Percentiles rank a stretch among this genome's conserved stretches.
phyloP scores from a whole-genome alignment of 2,797 vertebrate species.

The Geotrypetes seraphini region DNA sequence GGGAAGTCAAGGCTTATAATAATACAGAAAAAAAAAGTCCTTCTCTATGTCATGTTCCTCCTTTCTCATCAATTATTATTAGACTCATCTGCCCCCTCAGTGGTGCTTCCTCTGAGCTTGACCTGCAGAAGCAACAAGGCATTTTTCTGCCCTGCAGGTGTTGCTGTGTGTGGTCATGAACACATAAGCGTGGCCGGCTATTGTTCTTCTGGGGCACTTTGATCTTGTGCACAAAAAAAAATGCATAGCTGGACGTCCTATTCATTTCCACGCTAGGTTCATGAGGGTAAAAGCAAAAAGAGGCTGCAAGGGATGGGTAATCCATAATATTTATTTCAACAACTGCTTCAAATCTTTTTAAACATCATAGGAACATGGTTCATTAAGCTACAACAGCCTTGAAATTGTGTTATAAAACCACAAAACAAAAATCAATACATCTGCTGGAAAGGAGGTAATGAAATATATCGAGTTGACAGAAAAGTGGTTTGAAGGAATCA shows the following conservation, averaged over 20 bases:
- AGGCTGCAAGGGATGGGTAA: constrained; percentile 34
- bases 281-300: constrained; percentile 12
- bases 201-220: constrained; percentile 77
- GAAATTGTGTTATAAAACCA: constrained; percentile 66
- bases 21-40: no score
- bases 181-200: constrained; percentile 60
- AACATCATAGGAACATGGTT: constrained; percentile 64
- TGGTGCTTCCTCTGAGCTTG: constrained; percentile 49
- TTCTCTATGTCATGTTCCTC: constrained; percentile 36
- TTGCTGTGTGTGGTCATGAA: constrained; percentile 56
- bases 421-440: constrained; percentile 72
- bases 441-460: constrained; percentile 55
- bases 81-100: constrained; percentile 49
- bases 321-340: constrained; percentile 69
- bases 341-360: constrained; percentile 65
- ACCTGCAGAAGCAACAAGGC: constrained; percentile 50
- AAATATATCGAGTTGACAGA: constrained; percentile 53
- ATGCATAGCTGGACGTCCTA: constrained; percentile 63
- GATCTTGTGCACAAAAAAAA: constrained; percentile 72
- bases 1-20: no score
- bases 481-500: constrained; percentile 55
- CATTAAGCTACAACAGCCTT: constrained; percentile 62
- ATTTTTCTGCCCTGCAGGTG: constrained; percentile 72
- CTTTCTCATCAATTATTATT: constrained; percentile 50
- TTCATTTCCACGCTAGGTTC: constrained; percentile 53